A percentile compares a stretch with the other conserved stretches of the same genome.
Conservation (phyloP, 2,888 invertebrate species). For the Tetrapedia diversipes region DNA sequence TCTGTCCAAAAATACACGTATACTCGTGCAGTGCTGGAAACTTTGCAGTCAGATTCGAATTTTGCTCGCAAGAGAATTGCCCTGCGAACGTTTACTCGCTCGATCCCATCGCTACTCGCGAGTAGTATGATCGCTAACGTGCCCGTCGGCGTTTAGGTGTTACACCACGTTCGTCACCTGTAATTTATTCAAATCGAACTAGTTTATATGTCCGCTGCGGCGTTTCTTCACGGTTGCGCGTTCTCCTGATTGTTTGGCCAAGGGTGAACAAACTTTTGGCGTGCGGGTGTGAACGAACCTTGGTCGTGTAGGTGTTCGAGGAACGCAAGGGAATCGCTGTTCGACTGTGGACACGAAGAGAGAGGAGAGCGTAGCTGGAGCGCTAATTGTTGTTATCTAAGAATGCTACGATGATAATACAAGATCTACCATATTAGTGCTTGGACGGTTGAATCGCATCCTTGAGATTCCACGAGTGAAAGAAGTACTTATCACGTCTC, state of each 20-base stretch:
- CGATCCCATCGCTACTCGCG: no score
- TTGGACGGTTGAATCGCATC: neutral
- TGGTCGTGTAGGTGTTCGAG: neutral
- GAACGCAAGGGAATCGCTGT: neutral
- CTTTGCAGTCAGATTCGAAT: no score
- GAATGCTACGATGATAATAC: neutral
- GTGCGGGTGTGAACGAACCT: neutral
- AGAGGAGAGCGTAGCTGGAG: neutral
- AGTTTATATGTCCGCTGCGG: conserved; percentile 5
- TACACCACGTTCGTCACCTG: neutral
- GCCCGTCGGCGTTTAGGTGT: neutral
- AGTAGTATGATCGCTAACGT: no score
- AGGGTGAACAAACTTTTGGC: conserved; percentile 1
- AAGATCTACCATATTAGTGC: neutral
- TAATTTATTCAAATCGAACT: conserved; percentile 22
- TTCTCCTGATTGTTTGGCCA: neutral
- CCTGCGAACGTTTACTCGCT: no score
- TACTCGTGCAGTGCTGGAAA: no score
- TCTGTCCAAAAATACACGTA: no score
- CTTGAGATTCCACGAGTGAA: no score
- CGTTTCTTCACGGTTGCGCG: neutral
- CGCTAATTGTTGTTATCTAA: neutral
- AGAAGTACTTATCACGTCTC: no score
- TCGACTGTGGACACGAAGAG: no score
- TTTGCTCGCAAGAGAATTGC: no score